Percentiles rank a stretch among this genome's conserved stretches.
Evolutionary conservation across 2,888 invertebrate species (phyloP).

Genomic region (Dynastes maya): DNA sequence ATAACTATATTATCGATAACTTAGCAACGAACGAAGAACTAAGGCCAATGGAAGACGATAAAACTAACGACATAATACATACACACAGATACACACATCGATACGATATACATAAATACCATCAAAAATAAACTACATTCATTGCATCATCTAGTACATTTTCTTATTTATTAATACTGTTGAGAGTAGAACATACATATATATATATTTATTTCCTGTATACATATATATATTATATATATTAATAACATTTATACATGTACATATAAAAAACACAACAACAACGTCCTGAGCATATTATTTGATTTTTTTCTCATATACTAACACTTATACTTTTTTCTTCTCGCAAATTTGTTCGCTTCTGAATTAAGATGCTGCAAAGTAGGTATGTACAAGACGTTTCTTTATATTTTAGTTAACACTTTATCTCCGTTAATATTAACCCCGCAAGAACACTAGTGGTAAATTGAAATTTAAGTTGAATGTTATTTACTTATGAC

Average conservation of each 20-base stretch:
- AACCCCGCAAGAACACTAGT: no score
- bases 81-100: neutral
- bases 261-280: conserved; percentile 12
- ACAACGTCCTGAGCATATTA: conserved; percentile 43
- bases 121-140: conserved; percentile 42
- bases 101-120: conserved; percentile 19
- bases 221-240: neutral
- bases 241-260: neutral
- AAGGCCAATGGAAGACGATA: conserved; percentile 47
- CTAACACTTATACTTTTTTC: neutral
- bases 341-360: no score
- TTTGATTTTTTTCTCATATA: conserved; percentile 30
- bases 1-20: conserved; percentile 25
- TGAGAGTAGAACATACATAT: conserved; percentile 4
- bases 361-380: no score
- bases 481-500: no score
- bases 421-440: no score
- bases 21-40: conserved; percentile 11
- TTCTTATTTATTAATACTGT: conserved; percentile 38
- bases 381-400: no score
- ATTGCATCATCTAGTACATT: conserved; percentile 30
- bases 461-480: no score
- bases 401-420: no score
- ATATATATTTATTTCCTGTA: neutral
- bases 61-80: conserved; percentile 20